Base-by-base conservation (phyloP, 2,113 vertebrate species). In the Phasianus colchicus region DNA sequence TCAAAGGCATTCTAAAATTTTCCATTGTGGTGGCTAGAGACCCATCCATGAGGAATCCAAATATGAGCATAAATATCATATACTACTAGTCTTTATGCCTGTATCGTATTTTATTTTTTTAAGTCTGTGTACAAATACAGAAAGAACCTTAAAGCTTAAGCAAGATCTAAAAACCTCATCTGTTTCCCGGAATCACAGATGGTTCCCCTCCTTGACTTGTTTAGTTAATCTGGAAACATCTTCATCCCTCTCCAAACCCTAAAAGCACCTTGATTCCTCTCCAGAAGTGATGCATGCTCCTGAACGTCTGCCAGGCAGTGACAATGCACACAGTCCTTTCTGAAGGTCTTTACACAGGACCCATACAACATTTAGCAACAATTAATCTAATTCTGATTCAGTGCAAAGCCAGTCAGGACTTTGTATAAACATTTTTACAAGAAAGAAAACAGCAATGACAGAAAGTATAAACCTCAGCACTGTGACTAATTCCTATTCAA, bases 1-100 rank as follows among this genome's bases (percentile, higher is more conserved):
- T 85, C 75, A 91, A 87, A 94, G 40, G n/a, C 71, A 69, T 69
- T 87, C 40, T 61, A 50, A 42, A 83, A 45, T 34, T 29, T 91
- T 63, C 18, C 29, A 86, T 9, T 18, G 30, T 25, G 54, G 45
- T 70, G 64, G 10, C 45, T 83, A 55, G 8, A 92, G 32, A 9
- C 14, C 36, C 19, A 19, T 29, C 22, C 32, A 29, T 45, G 32
- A 65, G 22, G 58, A 63, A 29, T 50, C 29, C 67, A 86, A 73
- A 58, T 15, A 65, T 42, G 19, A 45, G 14, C 29, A 7, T 66
- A 58, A 84, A 34, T 9, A 5, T 47, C 34, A 79, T 18, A 36
- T 16, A 40, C 9, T 61, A 17, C 12, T 72, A 32, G n/a, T 40
- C n/a, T 73, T 87, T 48, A 34, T 22, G 16, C 22, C 50, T 60